Conservation (phyloP, 2,113 vertebrate genomes). For the Tringa solitaria region DNA sequence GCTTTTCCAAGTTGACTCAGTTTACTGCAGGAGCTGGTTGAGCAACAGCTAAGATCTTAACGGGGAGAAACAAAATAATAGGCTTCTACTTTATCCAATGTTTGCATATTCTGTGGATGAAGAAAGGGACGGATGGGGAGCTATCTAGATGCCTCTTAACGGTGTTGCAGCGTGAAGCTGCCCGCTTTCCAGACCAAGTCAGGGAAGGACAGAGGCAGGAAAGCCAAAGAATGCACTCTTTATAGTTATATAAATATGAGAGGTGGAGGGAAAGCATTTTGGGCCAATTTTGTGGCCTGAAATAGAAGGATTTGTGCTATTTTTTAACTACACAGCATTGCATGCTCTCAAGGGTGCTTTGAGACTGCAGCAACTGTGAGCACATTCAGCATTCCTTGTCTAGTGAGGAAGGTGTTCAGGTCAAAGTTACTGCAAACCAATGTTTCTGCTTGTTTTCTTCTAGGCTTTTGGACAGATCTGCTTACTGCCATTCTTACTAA, state of each 20-base stretch:
- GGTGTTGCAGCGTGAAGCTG: neutral
- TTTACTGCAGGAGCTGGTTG: neutral
- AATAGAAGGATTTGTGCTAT: neutral
- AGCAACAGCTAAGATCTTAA: neutral
- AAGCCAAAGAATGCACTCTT: neutral
- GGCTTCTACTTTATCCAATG: neutral
- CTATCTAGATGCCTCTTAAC: neutral
- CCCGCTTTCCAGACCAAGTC: neutral
- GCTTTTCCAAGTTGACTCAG: neutral
- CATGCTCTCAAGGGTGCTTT: neutral
- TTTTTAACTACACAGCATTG: neutral
- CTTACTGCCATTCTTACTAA: constrained; percentile 35
- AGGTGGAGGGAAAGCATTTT: neutral
- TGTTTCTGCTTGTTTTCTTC: neutral
- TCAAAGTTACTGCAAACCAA: neutral
- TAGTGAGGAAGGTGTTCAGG: neutral
- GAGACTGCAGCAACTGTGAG: neutral
- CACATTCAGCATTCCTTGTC: neutral
- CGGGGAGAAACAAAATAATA: neutral
- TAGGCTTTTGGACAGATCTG: constrained; percentile 67
- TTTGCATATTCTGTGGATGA: neutral
- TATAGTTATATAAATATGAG: neutral
- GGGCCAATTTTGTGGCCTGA: neutral
- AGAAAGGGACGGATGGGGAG: neutral
- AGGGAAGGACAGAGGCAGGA: neutral